Evolutionary conservation across 1,140 invertebrate genomes (phyloP).

Genomic region (Ericerus pela): DNA sequence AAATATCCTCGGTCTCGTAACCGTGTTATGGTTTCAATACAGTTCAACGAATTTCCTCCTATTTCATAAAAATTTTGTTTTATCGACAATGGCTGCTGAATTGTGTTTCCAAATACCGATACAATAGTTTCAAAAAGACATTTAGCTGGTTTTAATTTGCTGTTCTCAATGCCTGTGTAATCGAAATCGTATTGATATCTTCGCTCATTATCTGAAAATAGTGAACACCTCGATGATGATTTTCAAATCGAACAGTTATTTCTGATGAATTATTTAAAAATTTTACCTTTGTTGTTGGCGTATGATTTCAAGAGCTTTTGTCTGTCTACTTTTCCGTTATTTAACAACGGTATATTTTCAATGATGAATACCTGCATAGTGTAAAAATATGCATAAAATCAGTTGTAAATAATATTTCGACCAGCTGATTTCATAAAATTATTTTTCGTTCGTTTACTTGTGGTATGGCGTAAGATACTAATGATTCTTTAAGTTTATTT

Average conservation of each 20-base stretch:
- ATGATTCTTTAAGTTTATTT: conserved; percentile 38
- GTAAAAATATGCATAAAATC: conserved; percentile 7
- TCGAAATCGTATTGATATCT: conserved; percentile 34
- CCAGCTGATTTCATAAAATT: conserved; percentile 8
- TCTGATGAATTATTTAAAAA: too few relatives aligned
- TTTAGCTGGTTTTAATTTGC: conserved; percentile 43
- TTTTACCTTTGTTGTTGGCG: conserved; percentile 27
- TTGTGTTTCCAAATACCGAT: conserved; percentile 45
- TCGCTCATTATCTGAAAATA: too few relatives aligned
- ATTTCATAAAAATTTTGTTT: conserved; percentile 64
- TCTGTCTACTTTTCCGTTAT: conserved; percentile 73
- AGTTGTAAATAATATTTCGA: conserved; percentile 13
- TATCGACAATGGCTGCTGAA: conserved; percentile 37
- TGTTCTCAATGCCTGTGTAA: conserved; percentile 41
- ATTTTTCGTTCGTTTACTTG: conserved; percentile 33
- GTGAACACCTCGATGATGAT: too few relatives aligned
- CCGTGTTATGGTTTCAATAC: conserved; percentile 60
- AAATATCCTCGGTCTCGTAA: conserved; percentile 59
- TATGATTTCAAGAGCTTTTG: conserved; percentile 56
- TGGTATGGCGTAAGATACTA: conserved; percentile 63
- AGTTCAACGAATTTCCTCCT: conserved; percentile 74
- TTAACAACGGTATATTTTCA: conserved; percentile 55
- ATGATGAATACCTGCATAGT: conserved; percentile 45
- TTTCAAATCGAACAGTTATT: too few relatives aligned
- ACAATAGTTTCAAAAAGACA: conserved; percentile 55